These are phyloP conservation scores for Sebastes schlegelii DNA, from an alignment of 2,113 vertebrate species.

Conservation along the genomic window DNA sequence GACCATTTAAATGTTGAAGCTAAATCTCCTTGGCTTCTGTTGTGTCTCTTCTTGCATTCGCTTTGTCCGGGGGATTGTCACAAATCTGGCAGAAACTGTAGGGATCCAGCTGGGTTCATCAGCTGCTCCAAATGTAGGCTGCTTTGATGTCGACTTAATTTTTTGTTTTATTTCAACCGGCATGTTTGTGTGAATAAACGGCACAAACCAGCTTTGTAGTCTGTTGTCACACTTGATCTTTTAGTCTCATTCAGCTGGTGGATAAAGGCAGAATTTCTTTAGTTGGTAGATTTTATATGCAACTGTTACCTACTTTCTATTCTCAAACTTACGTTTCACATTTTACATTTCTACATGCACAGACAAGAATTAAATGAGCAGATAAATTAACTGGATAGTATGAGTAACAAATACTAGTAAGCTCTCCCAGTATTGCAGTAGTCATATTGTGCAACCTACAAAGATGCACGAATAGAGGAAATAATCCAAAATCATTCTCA, in stretches of 20 bases:
- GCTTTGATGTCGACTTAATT: slow-evolving; percentile 29
- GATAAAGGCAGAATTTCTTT: neutral
- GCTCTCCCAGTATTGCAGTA: neutral
- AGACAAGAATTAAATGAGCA: neutral
- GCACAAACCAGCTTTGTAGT: neutral
- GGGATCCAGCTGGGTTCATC: slow-evolving; percentile 7
- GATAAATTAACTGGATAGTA: neutral
- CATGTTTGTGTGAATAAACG: slow-evolving; percentile 8
- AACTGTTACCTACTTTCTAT: neutral
- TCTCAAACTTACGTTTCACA: neutral
- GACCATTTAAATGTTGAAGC: neutral
- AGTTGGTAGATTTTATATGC: neutral
- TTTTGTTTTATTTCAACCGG: neutral
- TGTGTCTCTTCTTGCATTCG: neutral
- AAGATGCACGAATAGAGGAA: neutral
- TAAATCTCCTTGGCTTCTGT: neutral
- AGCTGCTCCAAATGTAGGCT: slow-evolving; percentile 10
- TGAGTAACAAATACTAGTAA: neutral
- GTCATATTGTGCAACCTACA: neutral
- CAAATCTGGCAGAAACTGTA: neutral
- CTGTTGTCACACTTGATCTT: neutral
- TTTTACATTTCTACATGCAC: neutral
- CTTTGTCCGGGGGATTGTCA: neutral
- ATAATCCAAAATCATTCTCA: neutral
- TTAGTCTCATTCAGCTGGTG: neutral